Percentiles rank a stretch among this genome's conserved stretches.
Conservation (phyloP, 1,140 invertebrate species). For the Lethrus apterus region DNA sequence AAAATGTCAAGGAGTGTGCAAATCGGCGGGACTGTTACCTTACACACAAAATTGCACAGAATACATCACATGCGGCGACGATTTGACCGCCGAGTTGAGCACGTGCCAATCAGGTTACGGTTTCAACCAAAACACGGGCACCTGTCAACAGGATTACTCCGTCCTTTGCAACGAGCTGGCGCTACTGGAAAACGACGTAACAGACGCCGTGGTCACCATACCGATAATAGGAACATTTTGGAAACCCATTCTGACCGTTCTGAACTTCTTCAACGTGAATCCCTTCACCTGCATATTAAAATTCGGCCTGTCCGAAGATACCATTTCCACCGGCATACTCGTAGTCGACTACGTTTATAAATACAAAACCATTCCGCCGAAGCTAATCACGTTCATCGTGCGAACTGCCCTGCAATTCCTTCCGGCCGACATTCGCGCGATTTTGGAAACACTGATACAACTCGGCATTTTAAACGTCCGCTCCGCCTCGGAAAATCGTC, state of each 20-base stretch:
- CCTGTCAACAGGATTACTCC: slow-evolving; percentile 3
- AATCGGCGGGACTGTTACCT: background rate
- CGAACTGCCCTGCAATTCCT: background rate
- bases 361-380: slow-evolving; percentile 6
- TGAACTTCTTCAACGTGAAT: slow-evolving; percentile 9
- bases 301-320: slow-evolving; percentile 4
- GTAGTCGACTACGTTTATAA: slow-evolving; percentile 11
- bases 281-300: slow-evolving; percentile 3
- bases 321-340: background rate
- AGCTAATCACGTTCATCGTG: background rate
- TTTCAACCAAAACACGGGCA: slow-evolving; percentile 3
- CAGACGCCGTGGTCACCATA: slow-evolving; percentile 2
- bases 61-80: slow-evolving; percentile 1
- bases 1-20: slow-evolving; percentile 1
- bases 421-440: background rate
- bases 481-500: background rate
- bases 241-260: background rate
- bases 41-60: slow-evolving; percentile 3
- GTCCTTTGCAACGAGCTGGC: slow-evolving; percentile 7
- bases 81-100: background rate
- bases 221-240: background rate
- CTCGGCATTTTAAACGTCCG: background rate
- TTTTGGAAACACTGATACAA: background rate
- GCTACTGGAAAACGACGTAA: slow-evolving; percentile 2
- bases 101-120: slow-evolving; percentile 4